Percentiles rank a stretch among this genome's conserved stretches.
Evolutionary conservation across 2,113 vertebrate species (phyloP).

Genomic region (Oryzias celebensis): DNA sequence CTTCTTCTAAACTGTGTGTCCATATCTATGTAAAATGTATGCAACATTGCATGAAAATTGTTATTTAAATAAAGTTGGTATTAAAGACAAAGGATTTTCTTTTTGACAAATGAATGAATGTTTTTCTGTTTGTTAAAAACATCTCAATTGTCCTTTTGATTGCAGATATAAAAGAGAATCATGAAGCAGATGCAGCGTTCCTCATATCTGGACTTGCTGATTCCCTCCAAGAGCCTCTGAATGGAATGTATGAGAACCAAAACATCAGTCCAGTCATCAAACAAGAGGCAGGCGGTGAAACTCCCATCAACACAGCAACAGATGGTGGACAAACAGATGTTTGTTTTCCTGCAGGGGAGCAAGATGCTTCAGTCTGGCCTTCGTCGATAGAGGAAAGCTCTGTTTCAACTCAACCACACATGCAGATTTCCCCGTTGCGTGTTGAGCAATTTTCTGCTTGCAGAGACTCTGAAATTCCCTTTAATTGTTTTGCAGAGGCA

Average conservation of each 20-base stretch:
- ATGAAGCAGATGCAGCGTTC: not conserved
- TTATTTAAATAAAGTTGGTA: too few species aligned
- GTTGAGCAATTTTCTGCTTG: conserved; percentile 27
- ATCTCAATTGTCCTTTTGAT: not conserved
- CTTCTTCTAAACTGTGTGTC: too few species aligned
- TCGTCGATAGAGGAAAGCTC: conserved; percentile 32
- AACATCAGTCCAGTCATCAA: conserved; percentile 33
- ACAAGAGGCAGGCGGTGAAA: conserved; percentile 30
- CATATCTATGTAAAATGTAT: too few species aligned
- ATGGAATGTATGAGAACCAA: not conserved
- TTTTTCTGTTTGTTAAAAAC: not conserved
- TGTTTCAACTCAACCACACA: conserved; percentile 19
- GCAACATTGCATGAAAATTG: too few species aligned
- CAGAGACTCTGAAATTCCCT: conserved; percentile 4
- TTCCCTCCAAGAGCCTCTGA: not conserved
- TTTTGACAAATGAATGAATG: not conserved
- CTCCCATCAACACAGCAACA: not conserved
- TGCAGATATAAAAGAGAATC: conserved; percentile 29
- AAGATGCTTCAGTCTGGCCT: conserved; percentile 29
- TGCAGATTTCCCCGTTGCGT: conserved; percentile 9
- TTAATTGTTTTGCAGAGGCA: not conserved
- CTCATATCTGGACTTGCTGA: not conserved
- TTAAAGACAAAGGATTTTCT: not conserved
- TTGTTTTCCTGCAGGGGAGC: conserved; percentile 15
- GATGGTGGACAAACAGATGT: not conserved